Evolutionary conservation across 1,140 invertebrate genomes (phyloP).

Genomic region (Lepidurus apus): DNA sequence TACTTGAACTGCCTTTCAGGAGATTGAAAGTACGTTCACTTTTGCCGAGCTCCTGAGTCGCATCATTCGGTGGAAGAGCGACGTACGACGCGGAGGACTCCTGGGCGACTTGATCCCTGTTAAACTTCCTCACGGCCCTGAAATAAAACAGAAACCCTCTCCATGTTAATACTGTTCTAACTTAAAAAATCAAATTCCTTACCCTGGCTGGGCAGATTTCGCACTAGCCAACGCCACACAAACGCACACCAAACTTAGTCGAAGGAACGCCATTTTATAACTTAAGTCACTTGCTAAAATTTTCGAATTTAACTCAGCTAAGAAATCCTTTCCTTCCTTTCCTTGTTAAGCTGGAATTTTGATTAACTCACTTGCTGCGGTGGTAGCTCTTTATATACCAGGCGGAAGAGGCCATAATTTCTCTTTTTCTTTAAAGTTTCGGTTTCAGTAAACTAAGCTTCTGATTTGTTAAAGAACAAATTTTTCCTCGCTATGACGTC

Average conservation of each 20-base stretch:
- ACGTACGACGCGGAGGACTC: not conserved
- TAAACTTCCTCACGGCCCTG: not conserved
- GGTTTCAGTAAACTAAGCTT: not conserved
- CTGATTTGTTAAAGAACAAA: not conserved
- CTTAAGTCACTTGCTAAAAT: not conserved
- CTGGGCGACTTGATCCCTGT: not conserved
- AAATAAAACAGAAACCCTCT: not conserved
- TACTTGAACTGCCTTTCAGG: not conserved
- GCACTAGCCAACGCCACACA: not conserved
- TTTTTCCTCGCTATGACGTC: not conserved
- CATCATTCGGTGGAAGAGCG: not conserved
- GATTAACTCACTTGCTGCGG: not conserved
- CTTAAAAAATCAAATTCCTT: not conserved
- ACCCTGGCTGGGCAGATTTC: not conserved
- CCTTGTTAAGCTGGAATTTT: not conserved
- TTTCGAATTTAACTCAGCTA: not conserved
- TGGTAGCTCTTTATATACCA: not conserved
- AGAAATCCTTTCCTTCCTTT: not conserved
- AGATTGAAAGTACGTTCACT: slow-evolving; percentile 10
- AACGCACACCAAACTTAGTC: not conserved
- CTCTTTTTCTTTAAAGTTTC: not conserved
- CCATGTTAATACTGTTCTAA: not conserved
- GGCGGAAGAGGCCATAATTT: slow-evolving; percentile 3
- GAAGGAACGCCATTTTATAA: not conserved
- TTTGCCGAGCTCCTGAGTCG: not conserved